These are phyloP conservation scores for Scaptomyza caliginosa DNA, from an alignment of 2,888 invertebrate genomes.

Conservation along the genomic window DNA sequence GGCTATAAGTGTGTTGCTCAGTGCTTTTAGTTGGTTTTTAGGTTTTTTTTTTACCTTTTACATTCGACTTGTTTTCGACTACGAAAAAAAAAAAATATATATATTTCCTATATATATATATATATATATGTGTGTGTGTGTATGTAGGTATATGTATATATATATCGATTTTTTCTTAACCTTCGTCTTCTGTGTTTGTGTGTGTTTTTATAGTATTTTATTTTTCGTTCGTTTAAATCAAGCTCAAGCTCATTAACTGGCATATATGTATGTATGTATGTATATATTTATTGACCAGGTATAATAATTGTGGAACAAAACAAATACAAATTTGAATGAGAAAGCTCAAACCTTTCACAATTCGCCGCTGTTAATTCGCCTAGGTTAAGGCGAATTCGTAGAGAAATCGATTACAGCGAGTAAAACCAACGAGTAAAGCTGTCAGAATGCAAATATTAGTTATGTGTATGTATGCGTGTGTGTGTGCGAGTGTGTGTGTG, in stretches of 20 bases:
- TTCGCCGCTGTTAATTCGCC: constrained; percentile 17
- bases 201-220: background rate
- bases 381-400: constrained; percentile 1
- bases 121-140: constrained; percentile 25
- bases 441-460: constrained; percentile 5
- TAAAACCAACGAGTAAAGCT: constrained; percentile 1
- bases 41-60: constrained; percentile 23
- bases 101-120: no score
- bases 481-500: constrained; percentile 15
- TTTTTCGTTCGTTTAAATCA: constrained; percentile 18
- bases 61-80: constrained; percentile 43
- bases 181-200: constrained; percentile 36
- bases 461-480: constrained; percentile 1
- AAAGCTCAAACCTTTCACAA: constrained; percentile 25
- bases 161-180: constrained; percentile 47
- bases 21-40: constrained; percentile 57
- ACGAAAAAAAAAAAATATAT: constrained; percentile 44
- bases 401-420: constrained; percentile 9
- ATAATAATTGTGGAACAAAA: constrained; percentile 19
- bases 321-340: constrained; percentile 10
- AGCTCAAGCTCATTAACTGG: constrained; percentile 55
- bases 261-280: constrained; percentile 7
- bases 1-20: constrained; percentile 50
- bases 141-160: constrained; percentile 4
- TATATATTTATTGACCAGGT: constrained; percentile 16